Evolutionary conservation across 1,140 invertebrate genomes (phyloP).

Genomic region (Hestina assimilis): DNA sequence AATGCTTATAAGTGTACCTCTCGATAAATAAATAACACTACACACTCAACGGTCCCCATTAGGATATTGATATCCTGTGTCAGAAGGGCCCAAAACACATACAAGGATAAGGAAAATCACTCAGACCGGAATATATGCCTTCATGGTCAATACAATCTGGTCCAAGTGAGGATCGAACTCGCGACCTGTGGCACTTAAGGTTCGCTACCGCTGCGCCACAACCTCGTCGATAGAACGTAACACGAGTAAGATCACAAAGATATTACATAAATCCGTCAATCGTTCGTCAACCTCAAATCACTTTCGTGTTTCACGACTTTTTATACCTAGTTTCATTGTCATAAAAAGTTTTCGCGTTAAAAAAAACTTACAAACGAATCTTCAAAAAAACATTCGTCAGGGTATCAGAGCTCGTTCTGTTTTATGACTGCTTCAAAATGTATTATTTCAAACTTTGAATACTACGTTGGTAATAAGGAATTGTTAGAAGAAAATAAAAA

Average conservation of each 20-base stretch:
- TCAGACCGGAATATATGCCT: no score
- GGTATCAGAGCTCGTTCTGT: constrained; percentile 5
- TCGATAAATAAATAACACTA: no score
- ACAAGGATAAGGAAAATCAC: no score
- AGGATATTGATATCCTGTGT: no score
- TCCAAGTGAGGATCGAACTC: neutral
- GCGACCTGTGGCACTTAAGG: no score
- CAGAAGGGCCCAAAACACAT: no score
- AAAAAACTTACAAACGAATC: constrained; percentile 26
- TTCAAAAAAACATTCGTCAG: constrained; percentile 17
- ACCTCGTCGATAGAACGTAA: neutral
- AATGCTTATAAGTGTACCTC: no score
- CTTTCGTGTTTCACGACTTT: constrained; percentile 3
- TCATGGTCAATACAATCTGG: no score
- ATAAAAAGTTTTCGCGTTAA: constrained; percentile 28
- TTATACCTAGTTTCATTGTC: constrained; percentile 10
- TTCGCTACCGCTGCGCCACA: neutral
- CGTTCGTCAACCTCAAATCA: constrained; percentile 15
- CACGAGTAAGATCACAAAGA: neutral
- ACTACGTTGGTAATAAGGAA: constrained; percentile 5
- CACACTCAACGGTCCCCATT: no score
- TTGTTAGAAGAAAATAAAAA: neutral
- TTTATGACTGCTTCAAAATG: constrained; percentile 23
- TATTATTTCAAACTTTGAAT: constrained; percentile 24
- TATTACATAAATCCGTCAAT: neutral